Conservation (phyloP, 53 echinoderm and acorn worm species). For the Astropecten irregularis region DNA sequence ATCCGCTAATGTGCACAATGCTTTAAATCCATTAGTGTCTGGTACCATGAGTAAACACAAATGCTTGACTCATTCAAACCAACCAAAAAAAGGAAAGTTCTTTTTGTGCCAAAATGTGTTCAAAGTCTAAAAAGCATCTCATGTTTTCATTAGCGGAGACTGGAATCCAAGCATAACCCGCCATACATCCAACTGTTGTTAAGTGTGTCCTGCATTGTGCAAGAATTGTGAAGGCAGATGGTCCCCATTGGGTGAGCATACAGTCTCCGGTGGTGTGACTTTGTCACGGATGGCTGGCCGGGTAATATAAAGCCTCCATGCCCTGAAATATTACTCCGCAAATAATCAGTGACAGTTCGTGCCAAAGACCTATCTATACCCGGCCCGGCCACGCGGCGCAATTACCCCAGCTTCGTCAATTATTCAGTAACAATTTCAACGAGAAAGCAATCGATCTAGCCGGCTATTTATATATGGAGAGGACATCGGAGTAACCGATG, state of each 20-base stretch:
- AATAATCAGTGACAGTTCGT: slow-evolving; percentile 65
- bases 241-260: slow-evolving; percentile 28
- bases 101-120: no score
- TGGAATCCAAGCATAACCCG: no score
- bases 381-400: slow-evolving; percentile 44
- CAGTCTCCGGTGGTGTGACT: slow-evolving; percentile 44
- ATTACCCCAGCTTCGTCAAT: slow-evolving; percentile 60
- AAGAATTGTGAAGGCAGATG: slow-evolving; percentile 38
- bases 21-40: not conserved
- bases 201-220: slow-evolving; percentile 30
- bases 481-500: not conserved
- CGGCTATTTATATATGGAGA: slow-evolving; percentile 25
- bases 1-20: not conserved
- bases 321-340: slow-evolving; percentile 69
- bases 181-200: slow-evolving; percentile 38
- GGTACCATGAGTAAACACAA: not conserved
- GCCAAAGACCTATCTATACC: slow-evolving; percentile 45
- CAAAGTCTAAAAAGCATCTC: no score
- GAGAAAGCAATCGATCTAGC: slow-evolving; percentile 56
- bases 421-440: slow-evolving; percentile 62
- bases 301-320: slow-evolving; percentile 60
- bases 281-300: slow-evolving; percentile 48
- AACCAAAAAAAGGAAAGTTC: no score
- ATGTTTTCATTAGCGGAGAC: no score
- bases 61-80: no score